phyloP scores from a whole-genome alignment of 2,888 invertebrate species.

The Amphipoea oculea region DNA sequence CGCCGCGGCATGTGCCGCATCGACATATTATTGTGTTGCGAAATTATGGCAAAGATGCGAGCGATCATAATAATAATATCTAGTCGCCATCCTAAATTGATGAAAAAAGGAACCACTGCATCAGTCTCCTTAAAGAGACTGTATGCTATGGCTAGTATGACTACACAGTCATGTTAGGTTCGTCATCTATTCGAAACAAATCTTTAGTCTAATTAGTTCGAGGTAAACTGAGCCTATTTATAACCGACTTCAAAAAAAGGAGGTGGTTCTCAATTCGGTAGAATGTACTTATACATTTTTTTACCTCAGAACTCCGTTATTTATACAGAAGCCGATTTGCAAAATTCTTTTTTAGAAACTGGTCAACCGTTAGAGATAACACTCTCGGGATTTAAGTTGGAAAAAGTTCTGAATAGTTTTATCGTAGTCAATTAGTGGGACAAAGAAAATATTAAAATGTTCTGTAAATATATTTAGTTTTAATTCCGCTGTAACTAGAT shows the following conservation, averaged over 20 bases:
- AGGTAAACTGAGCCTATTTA: not conserved
- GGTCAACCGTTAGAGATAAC: not conserved
- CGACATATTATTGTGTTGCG: not conserved
- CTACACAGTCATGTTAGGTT: not conserved
- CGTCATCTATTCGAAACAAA: constrained; percentile 1
- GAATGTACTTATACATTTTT: too few species aligned
- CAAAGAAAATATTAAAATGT: not conserved
- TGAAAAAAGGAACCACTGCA: not conserved
- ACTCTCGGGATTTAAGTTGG: not conserved
- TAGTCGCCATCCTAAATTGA: too few species aligned
- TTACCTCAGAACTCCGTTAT: too few species aligned
- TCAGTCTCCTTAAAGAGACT: not conserved
- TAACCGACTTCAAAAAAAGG: too few species aligned
- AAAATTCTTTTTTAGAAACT: not conserved
- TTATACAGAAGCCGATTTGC: too few species aligned
- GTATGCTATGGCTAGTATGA: not conserved
- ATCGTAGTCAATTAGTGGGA: not conserved
- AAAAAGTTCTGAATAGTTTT: not conserved
- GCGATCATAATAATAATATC: too few species aligned
- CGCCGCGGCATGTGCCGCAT: constrained; percentile 9
- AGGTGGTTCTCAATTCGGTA: too few species aligned
- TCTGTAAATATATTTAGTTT: not conserved
- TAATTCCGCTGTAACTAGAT: not conserved
- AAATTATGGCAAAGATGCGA: not conserved
- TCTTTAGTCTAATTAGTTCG: constrained; percentile 1